A percentile compares a stretch with the other conserved stretches of the same genome.
Evolutionary conservation across 2,888 invertebrate species (phyloP).

Genomic region (Arge pagana): DNA sequence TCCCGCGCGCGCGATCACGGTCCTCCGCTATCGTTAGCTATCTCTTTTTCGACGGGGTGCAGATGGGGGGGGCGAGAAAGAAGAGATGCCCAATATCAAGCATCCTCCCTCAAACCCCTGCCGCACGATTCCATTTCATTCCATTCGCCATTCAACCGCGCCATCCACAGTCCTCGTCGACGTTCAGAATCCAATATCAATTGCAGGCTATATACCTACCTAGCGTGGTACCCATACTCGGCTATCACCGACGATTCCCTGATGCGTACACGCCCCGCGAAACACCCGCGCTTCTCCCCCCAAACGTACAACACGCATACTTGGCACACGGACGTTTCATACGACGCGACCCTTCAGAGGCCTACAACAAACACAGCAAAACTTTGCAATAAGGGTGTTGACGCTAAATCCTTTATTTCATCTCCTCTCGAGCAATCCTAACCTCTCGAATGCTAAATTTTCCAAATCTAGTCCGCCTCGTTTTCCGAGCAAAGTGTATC

Average conservation of each 20-base stretch:
- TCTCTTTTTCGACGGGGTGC: slow-evolving; percentile 14
- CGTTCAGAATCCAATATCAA: slow-evolving; percentile 30
- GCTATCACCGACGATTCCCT: slow-evolving; percentile 5
- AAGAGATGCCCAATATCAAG: slow-evolving; percentile 53
- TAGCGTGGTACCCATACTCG: slow-evolving; percentile 17
- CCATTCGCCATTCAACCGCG: slow-evolving; percentile 20
- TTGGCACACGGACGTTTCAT: neutral
- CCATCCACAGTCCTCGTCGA: slow-evolving; percentile 38
- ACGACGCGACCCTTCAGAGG: slow-evolving; percentile 1
- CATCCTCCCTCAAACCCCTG: slow-evolving; percentile 40
- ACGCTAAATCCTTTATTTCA: slow-evolving; percentile 14
- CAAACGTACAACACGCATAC: neutral
- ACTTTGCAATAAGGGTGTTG: slow-evolving; percentile 20
- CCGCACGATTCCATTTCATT: slow-evolving; percentile 22
- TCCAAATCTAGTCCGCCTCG: too few relatives aligned
- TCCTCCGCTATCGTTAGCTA: too few relatives aligned
- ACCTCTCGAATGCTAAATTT: neutral
- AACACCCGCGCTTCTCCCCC: neutral
- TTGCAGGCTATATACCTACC: slow-evolving; percentile 24
- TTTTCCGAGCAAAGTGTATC: too few relatives aligned
- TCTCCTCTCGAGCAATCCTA: neutral
- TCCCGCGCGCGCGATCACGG: too few relatives aligned
- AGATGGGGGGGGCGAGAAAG: slow-evolving; percentile 36
- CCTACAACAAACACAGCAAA: slow-evolving; percentile 15
- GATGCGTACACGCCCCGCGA: neutral